These are phyloP conservation scores for Lates calcarifer DNA, from an alignment of 2,113 vertebrate species.

Conservation along the genomic window DNA sequence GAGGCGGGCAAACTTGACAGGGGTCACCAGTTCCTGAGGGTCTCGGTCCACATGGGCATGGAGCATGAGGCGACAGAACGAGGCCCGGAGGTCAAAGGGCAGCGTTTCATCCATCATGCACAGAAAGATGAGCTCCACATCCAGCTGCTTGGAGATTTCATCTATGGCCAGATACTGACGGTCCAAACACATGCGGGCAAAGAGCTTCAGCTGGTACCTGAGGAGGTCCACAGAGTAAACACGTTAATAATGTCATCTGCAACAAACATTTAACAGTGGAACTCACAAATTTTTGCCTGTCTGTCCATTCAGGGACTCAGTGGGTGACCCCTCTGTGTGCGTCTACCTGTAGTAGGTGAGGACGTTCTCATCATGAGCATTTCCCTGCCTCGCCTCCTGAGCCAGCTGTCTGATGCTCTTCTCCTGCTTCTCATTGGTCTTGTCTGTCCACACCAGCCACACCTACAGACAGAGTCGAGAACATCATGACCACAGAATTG, in stretches of 20 bases:
- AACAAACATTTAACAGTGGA: too few species aligned
- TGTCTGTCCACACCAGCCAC: slow-evolving; percentile 96
- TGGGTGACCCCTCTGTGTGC: too few species aligned
- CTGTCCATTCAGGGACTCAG: not conserved
- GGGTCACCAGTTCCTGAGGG: slow-evolving; percentile 96
- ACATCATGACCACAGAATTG: not conserved
- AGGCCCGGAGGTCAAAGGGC: slow-evolving; percentile 95
- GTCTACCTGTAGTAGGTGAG: slow-evolving; percentile 96
- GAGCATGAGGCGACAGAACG: slow-evolving; percentile 98
- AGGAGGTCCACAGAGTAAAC: not conserved
- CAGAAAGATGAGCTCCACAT: slow-evolving; percentile 96
- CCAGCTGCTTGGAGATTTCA: slow-evolving; percentile 97
- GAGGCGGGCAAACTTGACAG: slow-evolving; percentile 96
- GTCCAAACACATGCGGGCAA: slow-evolving; percentile 97
- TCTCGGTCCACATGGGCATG: slow-evolving; percentile 97
- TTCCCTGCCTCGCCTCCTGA: slow-evolving; percentile 94
- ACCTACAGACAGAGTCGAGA: slow-evolving; percentile 77
- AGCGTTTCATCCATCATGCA: slow-evolving; percentile 98
- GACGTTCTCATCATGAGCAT: slow-evolving; percentile 93
- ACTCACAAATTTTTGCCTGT: too few species aligned
- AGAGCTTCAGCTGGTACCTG: slow-evolving; percentile 98
- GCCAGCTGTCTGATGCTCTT: slow-evolving; percentile 95
- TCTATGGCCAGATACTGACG: slow-evolving; percentile 98
- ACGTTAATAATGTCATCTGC: not conserved
- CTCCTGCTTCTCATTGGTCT: slow-evolving; percentile 90